Base-by-base conservation (phyloP, 1,140 invertebrate genomes). In the Neomicropteryx cornuta region DNA sequence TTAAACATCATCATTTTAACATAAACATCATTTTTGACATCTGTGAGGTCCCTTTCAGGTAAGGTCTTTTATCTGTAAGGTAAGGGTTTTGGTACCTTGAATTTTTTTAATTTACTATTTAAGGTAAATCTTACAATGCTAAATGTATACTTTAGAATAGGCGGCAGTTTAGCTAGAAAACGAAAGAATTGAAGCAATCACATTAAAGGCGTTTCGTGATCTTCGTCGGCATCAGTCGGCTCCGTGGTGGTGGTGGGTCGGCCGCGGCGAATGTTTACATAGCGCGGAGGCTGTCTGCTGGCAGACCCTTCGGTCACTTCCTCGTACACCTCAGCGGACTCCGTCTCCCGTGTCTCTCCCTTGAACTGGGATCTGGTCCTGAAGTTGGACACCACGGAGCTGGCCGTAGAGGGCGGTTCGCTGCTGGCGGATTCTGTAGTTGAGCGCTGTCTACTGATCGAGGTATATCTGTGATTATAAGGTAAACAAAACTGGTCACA, bases 231-330 rank as follows among this genome's bases (percentile, higher is more conserved):
- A n/a, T n/a, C n/a, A n/a, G n/a, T 42, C 30, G 45, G 41, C 40
- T 55, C 52, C 35, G 59, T 52, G 4, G 66, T 50, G 2, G 71
- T 70, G 2, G 71, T 65, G 4, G 73, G 73, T 43, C 74, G 66
- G 0, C 62, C 50, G 28, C 81, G 66, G 35, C 77, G 58, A 27
- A 83, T 79, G 44, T 75, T 83, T 0, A 79, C 73, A 37, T 83
- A 84, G 46, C 75, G 74, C 38, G 69, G 69, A 46, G 40, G 63
- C 37, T 52, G 57, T 17, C 55, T 40, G 38, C 62, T 62, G 14
- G 56, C 60, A 6, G 48, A 50, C 0, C 60, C 41, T 33, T 53
- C 41, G 28, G 39, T 5, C 28, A 38, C 51, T 19, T 45, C 37
- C 5, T 58, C 52, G 11, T 53, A 57, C 1, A 58, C 50, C n/a